Evolutionary conservation across 2,113 vertebrate species (phyloP).

Genomic region (Pampusana beccarii): DNA sequence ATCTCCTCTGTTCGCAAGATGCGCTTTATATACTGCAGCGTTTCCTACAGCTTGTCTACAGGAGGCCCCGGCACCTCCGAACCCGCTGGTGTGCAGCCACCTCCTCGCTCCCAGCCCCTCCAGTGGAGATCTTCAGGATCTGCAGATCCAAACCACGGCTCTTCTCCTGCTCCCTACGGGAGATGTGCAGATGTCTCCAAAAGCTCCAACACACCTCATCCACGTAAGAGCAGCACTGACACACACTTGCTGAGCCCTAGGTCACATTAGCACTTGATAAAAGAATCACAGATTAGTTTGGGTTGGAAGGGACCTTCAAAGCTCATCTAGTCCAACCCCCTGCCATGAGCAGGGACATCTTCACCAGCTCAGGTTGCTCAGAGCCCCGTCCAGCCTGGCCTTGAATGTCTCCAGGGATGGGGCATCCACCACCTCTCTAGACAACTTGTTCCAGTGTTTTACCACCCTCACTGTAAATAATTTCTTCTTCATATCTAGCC

Average conservation of each 20-base stretch:
- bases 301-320: too few relatives aligned
- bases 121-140: neutral
- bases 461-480: too few relatives aligned
- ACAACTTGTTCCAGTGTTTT: too few relatives aligned
- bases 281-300: neutral
- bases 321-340: too few relatives aligned
- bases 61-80: neutral
- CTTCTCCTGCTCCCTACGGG: rapidly evolving
- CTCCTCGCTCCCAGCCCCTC: rapidly evolving
- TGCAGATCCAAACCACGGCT: neutral
- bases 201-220: rapidly evolving
- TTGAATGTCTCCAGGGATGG: too few relatives aligned
- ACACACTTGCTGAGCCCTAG: neutral
- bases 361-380: too few relatives aligned
- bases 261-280: neutral
- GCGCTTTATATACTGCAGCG: slow-evolving; percentile 35
- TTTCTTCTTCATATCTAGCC: too few relatives aligned
- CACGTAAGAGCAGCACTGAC: rapidly evolving
- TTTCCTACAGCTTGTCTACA: slow-evolving; percentile 17
- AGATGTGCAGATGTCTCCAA: neutral
- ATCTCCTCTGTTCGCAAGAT: slow-evolving; percentile 55
- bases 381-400: too few relatives aligned
- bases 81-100: rapidly evolving
- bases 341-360: too few relatives aligned
- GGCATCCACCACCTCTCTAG: too few relatives aligned